Evolutionary conservation across 2,113 vertebrate genomes (phyloP), one percentile per base, ranked within the genome.

Genomic region (Elephantulus edwardii): DNA sequence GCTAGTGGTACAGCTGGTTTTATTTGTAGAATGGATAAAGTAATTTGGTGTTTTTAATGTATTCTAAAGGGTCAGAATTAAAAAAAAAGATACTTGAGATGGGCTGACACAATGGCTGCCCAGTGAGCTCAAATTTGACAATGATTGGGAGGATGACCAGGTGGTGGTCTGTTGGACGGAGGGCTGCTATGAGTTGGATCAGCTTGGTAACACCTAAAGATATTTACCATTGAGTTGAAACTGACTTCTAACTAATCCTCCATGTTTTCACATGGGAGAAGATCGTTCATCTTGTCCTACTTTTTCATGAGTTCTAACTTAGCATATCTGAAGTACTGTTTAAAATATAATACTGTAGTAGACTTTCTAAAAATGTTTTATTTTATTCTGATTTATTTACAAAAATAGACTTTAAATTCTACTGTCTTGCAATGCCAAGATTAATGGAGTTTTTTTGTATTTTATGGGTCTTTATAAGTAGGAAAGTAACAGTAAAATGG

Each of bases 391-490:
- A n/a, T n/a, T n/a, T n/a, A n/a, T n/a, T n/a, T n/a, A n/a, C n/a
- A n/a, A n/a, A n/a, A n/a, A 54, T 10, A 54, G 14, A 20, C 52
- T 54, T 13, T 54, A 54, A 10, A 54, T 20, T 54, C 52, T 13
- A 20, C 52, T 54, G 5, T 46, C 14, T 66, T 88, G 50, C 2
- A 35, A 10, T 86, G 30, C 22, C 58, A 50, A 1, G 81, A 50
- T 91, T 52, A 24, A 35, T 78, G 35, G 42, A 77, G 16, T 35
- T 56, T 91, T 82, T 9, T 66, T 81, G 8, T 72, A 79, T 80
- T 77, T 91, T 75, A 56, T 89, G 54, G 19, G 56, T 56, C 58
- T 89, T 33, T 44, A 46, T 82, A 71, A 83, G 33, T 90, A 26
- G 28, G 38, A 62, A 46, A 91, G 20, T 50, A 80, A 50, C 0